Evolutionary conservation across 2,113 vertebrate genomes (phyloP).

Genomic region (Eupsittula cactorum): DNA sequence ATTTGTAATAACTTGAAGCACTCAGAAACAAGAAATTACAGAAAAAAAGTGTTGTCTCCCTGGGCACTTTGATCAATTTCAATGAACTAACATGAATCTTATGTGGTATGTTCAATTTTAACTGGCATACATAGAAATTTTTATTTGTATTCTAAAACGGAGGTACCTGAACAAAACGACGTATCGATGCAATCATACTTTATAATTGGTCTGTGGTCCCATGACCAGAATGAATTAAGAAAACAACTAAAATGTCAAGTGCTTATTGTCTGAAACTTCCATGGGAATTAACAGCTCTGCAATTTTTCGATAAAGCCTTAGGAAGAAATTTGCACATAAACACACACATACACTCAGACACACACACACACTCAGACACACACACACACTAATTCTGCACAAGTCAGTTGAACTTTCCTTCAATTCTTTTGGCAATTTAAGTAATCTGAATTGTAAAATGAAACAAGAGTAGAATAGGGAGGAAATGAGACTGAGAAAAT

Average conservation of each 20-base stretch:
- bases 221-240: not conserved
- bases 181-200: not conserved
- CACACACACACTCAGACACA: not conserved
- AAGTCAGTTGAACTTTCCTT: not conserved
- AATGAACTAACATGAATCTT: not conserved
- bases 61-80: not conserved
- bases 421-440: not conserved
- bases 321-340: not conserved
- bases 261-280: conserved; percentile 2
- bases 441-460: not conserved
- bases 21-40: not conserved
- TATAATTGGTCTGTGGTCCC: not conserved
- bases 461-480: not conserved
- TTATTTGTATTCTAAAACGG: not conserved
- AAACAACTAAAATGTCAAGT: conserved; percentile 7
- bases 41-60: not conserved
- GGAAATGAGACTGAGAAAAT: not conserved
- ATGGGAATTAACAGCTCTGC: not conserved
- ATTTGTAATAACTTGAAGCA: not conserved
- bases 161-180: not conserved
- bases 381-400: not conserved
- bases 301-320: not conserved
- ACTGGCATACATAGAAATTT: not conserved
- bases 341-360: not conserved
- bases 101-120: not conserved